Evolutionary conservation across 2,888 invertebrate species (phyloP), one percentile per base, ranked within the genome.

Genomic region (Macaria liturata): DNA sequence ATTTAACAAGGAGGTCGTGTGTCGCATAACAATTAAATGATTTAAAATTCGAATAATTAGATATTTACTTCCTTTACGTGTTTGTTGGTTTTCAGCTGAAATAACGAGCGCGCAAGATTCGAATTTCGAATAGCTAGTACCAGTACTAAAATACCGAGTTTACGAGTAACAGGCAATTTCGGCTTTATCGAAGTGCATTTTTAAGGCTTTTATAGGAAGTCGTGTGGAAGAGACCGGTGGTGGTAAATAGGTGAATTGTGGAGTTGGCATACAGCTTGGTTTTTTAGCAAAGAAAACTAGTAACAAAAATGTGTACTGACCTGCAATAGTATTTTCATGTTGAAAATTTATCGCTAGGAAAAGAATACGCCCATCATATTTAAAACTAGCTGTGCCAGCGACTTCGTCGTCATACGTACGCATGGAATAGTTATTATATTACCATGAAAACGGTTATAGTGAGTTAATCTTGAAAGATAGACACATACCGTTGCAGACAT

Each of bases 21-120:
- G 30, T 42, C 46, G 39, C 43, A 54, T 39, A 47, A 30, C 37
- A 49, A 53, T 40, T 4, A 46, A 43, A 39, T 6, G 9, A 52
- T 49, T 53, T 57, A 20, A 57, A 57, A 52, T 48, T 37, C 34
- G 9, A 49, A 20, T 64, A 64, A 66, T 66, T 59, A 61, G 53
- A 50, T 62, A 53, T 64, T 62, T 66, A 64, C 61, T 59, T 44
- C 44, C 9, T 48, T 44, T 48, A 61, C 62, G 57, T 57, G 60
- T 56, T 42, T 49, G 31, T 42, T 42, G 8, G 8, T 42, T 37
- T 43, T 20, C 48, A 48, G 43, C 55, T 55, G 42, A 34, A 55
- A 55, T 43, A 56, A 49, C 63, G 50, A 51, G 52, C 54, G 52
- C 54, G 32, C 49, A n/a, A 45, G 40, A 50, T 20, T 20, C 20